Conservation (phyloP, 2,113 vertebrate species). For the Carassius auratus region DNA sequence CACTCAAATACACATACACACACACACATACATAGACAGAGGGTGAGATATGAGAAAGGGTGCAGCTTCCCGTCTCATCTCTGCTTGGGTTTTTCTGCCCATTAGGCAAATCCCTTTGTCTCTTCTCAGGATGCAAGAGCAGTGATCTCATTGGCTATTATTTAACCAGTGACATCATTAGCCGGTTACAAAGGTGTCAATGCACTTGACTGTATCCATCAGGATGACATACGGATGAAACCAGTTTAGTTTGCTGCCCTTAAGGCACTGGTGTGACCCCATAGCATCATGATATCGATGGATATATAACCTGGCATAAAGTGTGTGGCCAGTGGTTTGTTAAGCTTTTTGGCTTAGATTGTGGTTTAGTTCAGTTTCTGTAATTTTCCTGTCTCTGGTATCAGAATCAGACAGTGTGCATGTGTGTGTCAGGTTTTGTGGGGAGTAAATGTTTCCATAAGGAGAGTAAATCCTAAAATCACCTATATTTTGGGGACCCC, state of each 20-base stretch:
- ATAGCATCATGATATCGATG: slow-evolving; percentile 41
- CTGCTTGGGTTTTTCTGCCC: slow-evolving; percentile 52
- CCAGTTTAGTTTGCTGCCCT: slow-evolving; percentile 40
- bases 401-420: not conserved
- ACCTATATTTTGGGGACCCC: not conserved
- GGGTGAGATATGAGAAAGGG: slow-evolving; percentile 50
- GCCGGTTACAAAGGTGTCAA: slow-evolving; percentile 63
- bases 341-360: slow-evolving; percentile 46
- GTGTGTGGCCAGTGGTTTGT: slow-evolving; percentile 34
- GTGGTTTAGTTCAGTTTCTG: slow-evolving; percentile 29
- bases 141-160: slow-evolving; percentile 70
- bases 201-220: slow-evolving; percentile 60
- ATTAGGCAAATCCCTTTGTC: slow-evolving; percentile 62
- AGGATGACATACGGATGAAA: slow-evolving; percentile 46
- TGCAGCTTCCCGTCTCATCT: slow-evolving; percentile 28
- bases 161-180: slow-evolving; percentile 69
- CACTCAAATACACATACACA: slow-evolving; percentile 18
- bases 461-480: not conserved
- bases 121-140: slow-evolving; percentile 64
- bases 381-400: slow-evolving; percentile 14
- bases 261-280: slow-evolving; percentile 28
- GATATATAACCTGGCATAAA: slow-evolving; percentile 30
- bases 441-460: not conserved
- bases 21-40: slow-evolving; percentile 47
- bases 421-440: not conserved